These are phyloP conservation scores for Gallinago solitaria DNA, from an alignment of 2,797 vertebrate species.

Conservation along the genomic window DNA sequence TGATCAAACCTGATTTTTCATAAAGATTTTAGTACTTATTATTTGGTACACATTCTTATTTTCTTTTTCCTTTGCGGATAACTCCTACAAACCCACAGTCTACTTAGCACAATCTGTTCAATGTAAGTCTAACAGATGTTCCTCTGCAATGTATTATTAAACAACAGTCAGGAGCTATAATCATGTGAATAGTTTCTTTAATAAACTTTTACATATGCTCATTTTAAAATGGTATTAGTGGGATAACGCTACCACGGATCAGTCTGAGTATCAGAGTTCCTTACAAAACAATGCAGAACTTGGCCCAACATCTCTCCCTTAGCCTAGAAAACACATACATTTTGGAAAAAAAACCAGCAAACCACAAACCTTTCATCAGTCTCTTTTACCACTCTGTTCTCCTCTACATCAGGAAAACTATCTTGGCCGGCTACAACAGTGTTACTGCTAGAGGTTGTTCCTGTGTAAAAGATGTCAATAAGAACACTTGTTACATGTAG, in stretches of 20 bases:
- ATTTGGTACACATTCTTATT: neutral
- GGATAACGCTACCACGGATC: neutral
- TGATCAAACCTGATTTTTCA: neutral
- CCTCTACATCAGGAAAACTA: slow-evolving; percentile 88
- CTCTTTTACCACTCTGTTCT: slow-evolving; percentile 88
- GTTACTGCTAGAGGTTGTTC: slow-evolving; percentile 97
- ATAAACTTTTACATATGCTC: neutral
- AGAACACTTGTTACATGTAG: neutral
- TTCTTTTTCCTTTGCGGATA: neutral
- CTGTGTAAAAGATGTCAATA: slow-evolving; percentile 69
- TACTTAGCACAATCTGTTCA: neutral
- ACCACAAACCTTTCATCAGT: slow-evolving; percentile 89
- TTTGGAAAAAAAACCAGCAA: neutral
- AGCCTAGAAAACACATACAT: neutral
- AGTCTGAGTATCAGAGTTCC: neutral
- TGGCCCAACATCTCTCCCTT: neutral
- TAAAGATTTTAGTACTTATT: neutral
- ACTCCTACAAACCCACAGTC: neutral
- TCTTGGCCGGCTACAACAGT: slow-evolving; percentile 96
- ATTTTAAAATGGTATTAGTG: neutral
- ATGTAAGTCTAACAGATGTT: neutral
- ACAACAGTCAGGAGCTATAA: neutral
- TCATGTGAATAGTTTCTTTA: rapidly evolving
- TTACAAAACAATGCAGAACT: neutral
- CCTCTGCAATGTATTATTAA: neutral